Evolutionary conservation across 2,888 invertebrate species (phyloP).

Genomic region (Cyclophora punctaria): DNA sequence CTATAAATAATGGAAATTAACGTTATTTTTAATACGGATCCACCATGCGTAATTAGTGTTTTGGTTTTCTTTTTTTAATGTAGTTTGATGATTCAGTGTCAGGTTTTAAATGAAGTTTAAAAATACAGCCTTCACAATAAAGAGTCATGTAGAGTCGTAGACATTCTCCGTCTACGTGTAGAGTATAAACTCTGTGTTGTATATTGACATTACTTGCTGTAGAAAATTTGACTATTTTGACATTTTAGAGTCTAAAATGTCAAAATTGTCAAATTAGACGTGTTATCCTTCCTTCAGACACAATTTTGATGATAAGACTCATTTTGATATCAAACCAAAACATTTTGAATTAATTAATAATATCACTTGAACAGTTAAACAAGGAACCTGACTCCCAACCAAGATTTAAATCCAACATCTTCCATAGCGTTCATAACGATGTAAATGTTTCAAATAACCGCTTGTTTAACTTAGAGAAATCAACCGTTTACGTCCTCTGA

Average conservation of each 20-base stretch:
- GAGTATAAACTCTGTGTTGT: too few relatives aligned
- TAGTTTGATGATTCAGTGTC: too few relatives aligned
- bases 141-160: too few relatives aligned
- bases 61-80: too few relatives aligned
- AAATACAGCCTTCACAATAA: too few relatives aligned
- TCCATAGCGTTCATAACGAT: not conserved
- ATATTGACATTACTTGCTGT: too few relatives aligned
- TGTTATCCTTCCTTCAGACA: too few relatives aligned
- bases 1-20: constrained; percentile 5
- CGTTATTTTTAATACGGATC: not conserved
- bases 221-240: too few relatives aligned
- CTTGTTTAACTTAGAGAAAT: constrained; percentile 35
- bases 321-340: not conserved
- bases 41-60: not conserved
- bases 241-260: too few relatives aligned
- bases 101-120: too few relatives aligned
- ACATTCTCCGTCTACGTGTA: too few relatives aligned
- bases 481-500: constrained; percentile 33
- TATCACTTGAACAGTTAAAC: not conserved
- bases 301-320: not conserved
- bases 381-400: not conserved
- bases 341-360: not conserved
- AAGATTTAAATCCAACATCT: not conserved
- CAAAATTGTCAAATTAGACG: too few relatives aligned
- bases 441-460: constrained; percentile 17